These are phyloP conservation scores for Diglossa cyanea DNA, from an alignment of 2,797 vertebrate genomes.

Conservation along the genomic window DNA sequence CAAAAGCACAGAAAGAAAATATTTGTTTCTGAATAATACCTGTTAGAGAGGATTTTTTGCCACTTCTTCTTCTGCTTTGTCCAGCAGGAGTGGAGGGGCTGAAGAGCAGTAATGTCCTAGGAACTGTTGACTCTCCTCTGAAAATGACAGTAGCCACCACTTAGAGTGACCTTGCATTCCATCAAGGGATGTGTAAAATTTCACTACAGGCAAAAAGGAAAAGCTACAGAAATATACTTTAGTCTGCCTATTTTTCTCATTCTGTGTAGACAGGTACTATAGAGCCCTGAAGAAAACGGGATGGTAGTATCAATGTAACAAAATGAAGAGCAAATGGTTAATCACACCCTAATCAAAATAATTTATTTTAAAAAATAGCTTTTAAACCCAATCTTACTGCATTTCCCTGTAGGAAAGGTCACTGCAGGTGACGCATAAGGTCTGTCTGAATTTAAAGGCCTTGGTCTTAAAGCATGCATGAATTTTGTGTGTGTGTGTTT, in stretches of 20 bases:
- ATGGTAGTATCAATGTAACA: background rate
- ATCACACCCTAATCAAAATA: background rate
- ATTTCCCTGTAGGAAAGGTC: background rate
- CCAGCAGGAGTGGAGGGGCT: background rate
- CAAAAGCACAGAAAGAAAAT: background rate
- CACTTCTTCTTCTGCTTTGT: background rate
- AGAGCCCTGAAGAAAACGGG: accelerated
- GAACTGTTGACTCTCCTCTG: background rate
- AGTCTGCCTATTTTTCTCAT: background rate
- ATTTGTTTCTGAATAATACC: background rate
- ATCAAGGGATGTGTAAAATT: background rate
- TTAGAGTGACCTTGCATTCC: background rate
- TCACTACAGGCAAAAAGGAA: background rate
- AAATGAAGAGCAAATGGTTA: background rate
- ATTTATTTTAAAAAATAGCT: background rate
- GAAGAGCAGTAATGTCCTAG: background rate
- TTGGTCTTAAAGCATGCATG: background rate
- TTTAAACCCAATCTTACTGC: background rate
- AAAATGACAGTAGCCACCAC: background rate
- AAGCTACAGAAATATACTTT: background rate
- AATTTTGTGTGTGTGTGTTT: background rate
- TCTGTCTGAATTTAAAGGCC: background rate
- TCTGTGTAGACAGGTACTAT: background rate
- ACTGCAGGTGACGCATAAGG: background rate
- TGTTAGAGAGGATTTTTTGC: background rate